Percentiles rank a stretch among this genome's conserved stretches.
Evolutionary conservation across 2,113 vertebrate species (phyloP).

Genomic region (Notarius lentiginosus): DNA sequence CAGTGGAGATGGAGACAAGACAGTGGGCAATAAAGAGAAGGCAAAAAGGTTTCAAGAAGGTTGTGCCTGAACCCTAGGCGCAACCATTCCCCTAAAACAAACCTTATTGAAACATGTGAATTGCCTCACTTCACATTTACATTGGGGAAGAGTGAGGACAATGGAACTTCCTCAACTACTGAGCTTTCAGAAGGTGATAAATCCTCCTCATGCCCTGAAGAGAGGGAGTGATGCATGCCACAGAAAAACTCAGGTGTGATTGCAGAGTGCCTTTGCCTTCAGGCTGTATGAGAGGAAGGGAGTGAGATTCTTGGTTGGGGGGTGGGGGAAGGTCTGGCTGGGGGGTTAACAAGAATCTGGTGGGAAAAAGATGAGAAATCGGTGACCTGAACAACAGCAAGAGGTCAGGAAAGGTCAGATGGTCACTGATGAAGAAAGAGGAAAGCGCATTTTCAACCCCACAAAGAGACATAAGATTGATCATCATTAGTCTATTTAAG

Average conservation of each 20-base stretch:
- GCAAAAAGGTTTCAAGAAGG: constrained; percentile 46
- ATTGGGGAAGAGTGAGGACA: constrained; percentile 52
- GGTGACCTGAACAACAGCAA: constrained; percentile 61
- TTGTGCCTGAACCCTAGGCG: background rate
- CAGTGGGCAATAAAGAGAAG: background rate
- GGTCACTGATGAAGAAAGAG: constrained; percentile 51
- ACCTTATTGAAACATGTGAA: constrained; percentile 6
- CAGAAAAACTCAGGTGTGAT: constrained; percentile 74
- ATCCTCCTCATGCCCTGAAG: constrained; percentile 40
- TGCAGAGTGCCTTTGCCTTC: constrained; percentile 65
- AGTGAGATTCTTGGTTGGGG: constrained; percentile 8
- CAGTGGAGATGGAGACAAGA: constrained; percentile 16
- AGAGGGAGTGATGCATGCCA: constrained; percentile 44
- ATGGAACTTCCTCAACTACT: constrained; percentile 59
- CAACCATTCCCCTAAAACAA: background rate
- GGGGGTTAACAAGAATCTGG: constrained; percentile 41
- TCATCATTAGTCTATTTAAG: constrained; percentile 55
- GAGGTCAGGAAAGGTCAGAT: constrained; percentile 60
- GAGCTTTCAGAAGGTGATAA: constrained; percentile 48
- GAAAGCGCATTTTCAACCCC: constrained; percentile 52
- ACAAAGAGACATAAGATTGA: constrained; percentile 65
- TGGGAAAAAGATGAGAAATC: constrained; percentile 52
- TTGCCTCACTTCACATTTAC: constrained; percentile 10
- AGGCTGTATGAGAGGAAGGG: constrained; percentile 17
- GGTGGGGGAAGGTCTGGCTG: constrained; percentile 46